Evolutionary conservation across 1,140 invertebrate genomes (phyloP), one percentile per base, ranked within the genome.

Genomic region (Chironomus tepperi): DNA sequence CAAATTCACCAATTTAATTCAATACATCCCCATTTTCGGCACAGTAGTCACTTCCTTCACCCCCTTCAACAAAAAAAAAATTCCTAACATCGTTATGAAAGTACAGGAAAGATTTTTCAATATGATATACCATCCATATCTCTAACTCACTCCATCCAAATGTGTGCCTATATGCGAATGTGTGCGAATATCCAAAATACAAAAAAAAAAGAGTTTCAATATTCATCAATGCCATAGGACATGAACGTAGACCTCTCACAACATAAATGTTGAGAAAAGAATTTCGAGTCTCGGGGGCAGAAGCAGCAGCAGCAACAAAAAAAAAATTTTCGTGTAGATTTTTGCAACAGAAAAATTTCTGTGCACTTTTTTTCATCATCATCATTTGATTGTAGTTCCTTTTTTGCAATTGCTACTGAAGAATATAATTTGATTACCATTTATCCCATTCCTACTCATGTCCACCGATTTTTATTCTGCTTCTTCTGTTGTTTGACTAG

Each of bases 361-460:
- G 47, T 57, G 47, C 47, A 57, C 15, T 57, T 57, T 57, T 15
- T 5, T 2, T 34, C 24, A 34, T 57, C 47, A 57, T 57, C 47
- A 57, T 57, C 47, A 57, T 57, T n/a, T 57, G 47, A 57, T 57
- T 57, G 47, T 57, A n/a, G 47, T 57, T 57, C 5, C 18, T 70
- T 70, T 70, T 70, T 12, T 8, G 16, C 65, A 57, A 57, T n/a
- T 70, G n/a, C 65, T 70, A 70, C 65, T 16, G 18, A 70, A 19
- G 65, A 21, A 18, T 18, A 70, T 70, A 70, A 70, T 70, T 70
- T 70, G 65, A 70, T 70, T 70, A 70, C 7, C 65, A 19, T 70
- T 70, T 70, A 70, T 70, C 65, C 18, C 64, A 67, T 16, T 70
- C 65, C 18, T 9, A 2, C 19, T 70, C 18, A 8, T 19, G 47